Base-by-base conservation (phyloP, 2,797 vertebrate species). In the Liparis tanakae region DNA sequence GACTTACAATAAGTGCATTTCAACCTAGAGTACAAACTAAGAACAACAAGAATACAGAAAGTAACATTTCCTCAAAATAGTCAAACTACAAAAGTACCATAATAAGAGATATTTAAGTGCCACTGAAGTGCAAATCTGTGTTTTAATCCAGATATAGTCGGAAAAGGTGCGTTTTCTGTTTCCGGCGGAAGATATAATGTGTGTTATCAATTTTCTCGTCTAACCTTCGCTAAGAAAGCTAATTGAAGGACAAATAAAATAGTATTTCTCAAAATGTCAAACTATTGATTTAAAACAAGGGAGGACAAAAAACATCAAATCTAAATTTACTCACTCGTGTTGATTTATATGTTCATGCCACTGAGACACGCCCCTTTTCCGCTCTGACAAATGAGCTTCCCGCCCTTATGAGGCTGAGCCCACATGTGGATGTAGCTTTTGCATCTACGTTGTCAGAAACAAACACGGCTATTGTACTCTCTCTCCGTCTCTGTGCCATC, bases 381-480 rank as follows among this genome's bases (percentile, higher is more conserved):
- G 66, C 30, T 66, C 15, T 58, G 70, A 73, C 39, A 68, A 22
- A 73, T 18, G 33, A 67, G 59, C 57, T 63, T 64, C 37, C 34
- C 57, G 56, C 58, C 25, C 22, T 6, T 69, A 67, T 15, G 36
- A 81, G 68, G 3, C 61, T 73, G 50, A 83, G 54, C 72, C 67
- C 71, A 78, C 65, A 56, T 67, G 55, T 67, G 57, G 71, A 25
- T 46, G 53, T 54, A 66, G 61, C 68, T 61, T 17, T 51, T 57
- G 64, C 48, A 25, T 66, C 80, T 58, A 71, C 63, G 68, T 69
- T 68, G 76, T 78, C 30, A 25, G 60, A 80, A 76, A 90, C 86
- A 90, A 77, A 79, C 84, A 55, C 62, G 76, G 78, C 67, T 39
- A 73, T 89, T 92, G 85, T 90, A 80, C 25, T 30, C 25, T 30